Evolutionary conservation across 2,113 vertebrate species (phyloP).

Genomic region (Trichechus manatus): DNA sequence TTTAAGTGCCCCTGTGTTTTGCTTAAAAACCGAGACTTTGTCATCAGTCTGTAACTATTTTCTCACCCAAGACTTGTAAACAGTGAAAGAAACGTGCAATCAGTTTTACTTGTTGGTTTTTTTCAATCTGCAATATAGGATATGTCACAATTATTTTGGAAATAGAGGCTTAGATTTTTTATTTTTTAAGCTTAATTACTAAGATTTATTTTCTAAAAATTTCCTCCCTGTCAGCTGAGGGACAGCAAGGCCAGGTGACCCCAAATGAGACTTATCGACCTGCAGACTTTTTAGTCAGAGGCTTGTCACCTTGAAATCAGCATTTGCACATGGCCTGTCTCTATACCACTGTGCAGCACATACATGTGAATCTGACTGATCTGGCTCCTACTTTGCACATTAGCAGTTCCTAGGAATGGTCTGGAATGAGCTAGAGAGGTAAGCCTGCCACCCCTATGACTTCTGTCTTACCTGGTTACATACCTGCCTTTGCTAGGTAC

Average conservation of each 20-base stretch:
- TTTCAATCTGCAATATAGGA: not conserved
- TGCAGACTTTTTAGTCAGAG: constrained; percentile 13
- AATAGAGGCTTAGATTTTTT: not conserved
- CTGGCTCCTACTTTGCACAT: not conserved
- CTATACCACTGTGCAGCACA: not conserved
- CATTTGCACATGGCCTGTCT: not conserved
- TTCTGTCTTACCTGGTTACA: not conserved
- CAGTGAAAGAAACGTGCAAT: constrained; percentile 61
- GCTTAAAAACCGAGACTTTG: not conserved
- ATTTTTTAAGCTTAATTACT: not conserved
- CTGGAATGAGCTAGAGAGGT: not conserved
- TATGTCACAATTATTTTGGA: constrained; percentile 41
- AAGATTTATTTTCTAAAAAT: constrained; percentile 33
- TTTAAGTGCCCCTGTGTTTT: constrained; percentile 50
- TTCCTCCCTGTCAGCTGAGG: not conserved
- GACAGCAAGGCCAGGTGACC: constrained; percentile 33
- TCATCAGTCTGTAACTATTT: constrained; percentile 43
- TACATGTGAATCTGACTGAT: not conserved
- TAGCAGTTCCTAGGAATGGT: not conserved
- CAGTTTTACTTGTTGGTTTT: not conserved
- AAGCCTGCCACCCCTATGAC: not conserved
- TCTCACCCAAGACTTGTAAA: not conserved
- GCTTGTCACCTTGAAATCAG: constrained; percentile 61
- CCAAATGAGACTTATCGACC: not conserved
- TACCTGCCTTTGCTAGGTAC: not conserved